Evolutionary conservation across 2,888 invertebrate species (phyloP).

Genomic region (Tetramorium bicarinatum): DNA sequence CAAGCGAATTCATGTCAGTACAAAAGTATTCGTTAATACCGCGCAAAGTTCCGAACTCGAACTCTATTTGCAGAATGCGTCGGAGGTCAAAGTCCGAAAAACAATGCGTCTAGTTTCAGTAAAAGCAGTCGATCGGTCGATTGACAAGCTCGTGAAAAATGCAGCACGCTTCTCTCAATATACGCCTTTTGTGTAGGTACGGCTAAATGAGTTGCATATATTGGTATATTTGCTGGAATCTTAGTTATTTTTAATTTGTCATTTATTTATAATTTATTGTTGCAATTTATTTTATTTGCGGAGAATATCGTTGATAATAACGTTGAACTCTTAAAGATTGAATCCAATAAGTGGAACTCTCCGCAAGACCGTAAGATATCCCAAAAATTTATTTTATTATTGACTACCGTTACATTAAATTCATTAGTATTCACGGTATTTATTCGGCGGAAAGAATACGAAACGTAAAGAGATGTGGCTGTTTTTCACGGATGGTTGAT

Average conservation of each 20-base stretch:
- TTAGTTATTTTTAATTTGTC: slow-evolving; percentile 61
- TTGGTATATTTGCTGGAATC: slow-evolving; percentile 3
- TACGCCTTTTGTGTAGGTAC: background rate
- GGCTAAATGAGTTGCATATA: slow-evolving; percentile 7
- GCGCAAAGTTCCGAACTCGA: slow-evolving; percentile 26
- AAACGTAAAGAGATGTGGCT: background rate
- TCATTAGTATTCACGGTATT: slow-evolving; percentile 35
- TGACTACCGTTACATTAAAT: slow-evolving; percentile 32
- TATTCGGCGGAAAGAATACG: slow-evolving; percentile 3
- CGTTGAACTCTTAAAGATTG: background rate
- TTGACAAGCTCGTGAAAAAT: slow-evolving; percentile 43
- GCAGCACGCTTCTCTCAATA: slow-evolving; percentile 6
- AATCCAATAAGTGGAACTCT: background rate
- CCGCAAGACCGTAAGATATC: background rate
- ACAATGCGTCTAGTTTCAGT: slow-evolving; percentile 17
- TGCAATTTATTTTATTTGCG: slow-evolving; percentile 12
- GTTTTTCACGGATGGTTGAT: background rate
- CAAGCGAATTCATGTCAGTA: slow-evolving; percentile 13
- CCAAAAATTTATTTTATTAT: slow-evolving; percentile 15
- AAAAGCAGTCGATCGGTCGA: slow-evolving; percentile 44
- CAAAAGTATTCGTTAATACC: slow-evolving; percentile 23
- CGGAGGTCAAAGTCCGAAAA: slow-evolving; percentile 34
- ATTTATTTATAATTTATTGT: slow-evolving; percentile 32
- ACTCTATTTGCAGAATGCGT: slow-evolving; percentile 35
- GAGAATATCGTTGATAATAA: background rate